Conservation (phyloP, 1,140 invertebrate genomes). For the Anadara kagoshimensis region DNA sequence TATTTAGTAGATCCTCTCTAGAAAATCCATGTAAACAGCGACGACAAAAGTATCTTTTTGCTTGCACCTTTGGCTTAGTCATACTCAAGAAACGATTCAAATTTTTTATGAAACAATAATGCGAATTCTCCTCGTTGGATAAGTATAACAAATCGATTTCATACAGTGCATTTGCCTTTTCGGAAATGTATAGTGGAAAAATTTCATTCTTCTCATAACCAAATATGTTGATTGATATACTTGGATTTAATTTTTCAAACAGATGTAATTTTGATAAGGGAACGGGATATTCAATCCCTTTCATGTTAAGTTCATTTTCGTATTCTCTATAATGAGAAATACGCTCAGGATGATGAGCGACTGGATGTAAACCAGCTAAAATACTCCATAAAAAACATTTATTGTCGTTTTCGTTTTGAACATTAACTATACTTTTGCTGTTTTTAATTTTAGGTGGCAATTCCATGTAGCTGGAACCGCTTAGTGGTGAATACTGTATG, state of each 20-base stretch:
- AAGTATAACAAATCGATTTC: conserved; percentile 19
- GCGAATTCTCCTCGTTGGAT: conserved; percentile 1
- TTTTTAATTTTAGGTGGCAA: conserved; percentile 11
- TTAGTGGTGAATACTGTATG: conserved; percentile 16
- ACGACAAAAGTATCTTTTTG: conserved; percentile 17
- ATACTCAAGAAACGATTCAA: conserved; percentile 13
- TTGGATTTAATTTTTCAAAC: conserved; percentile 31
- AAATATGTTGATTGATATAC: conserved; percentile 40
- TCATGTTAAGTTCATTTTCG: conserved; percentile 36
- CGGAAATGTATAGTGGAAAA: conserved; percentile 26
- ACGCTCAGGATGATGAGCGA: conserved; percentile 9
- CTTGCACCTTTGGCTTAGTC: not conserved
- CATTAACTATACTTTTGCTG: not conserved
- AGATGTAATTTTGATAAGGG: conserved; percentile 12
- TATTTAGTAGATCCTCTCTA: conserved; percentile 15
- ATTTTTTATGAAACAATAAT: conserved; percentile 23
- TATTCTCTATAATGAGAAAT: conserved; percentile 26
- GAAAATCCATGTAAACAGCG: conserved; percentile 38
- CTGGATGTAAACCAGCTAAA: conserved; percentile 35
- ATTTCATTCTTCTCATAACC: conserved; percentile 31
- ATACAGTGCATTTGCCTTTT: not conserved
- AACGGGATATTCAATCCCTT: conserved; percentile 22
- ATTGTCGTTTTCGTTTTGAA: conserved; percentile 33
- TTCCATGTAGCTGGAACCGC: conserved; percentile 25
- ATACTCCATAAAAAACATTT: conserved; percentile 40